Evolutionary conservation across 2,888 invertebrate species (phyloP), one percentile per base, ranked within the genome.

Genomic region (Sericinus montela): DNA sequence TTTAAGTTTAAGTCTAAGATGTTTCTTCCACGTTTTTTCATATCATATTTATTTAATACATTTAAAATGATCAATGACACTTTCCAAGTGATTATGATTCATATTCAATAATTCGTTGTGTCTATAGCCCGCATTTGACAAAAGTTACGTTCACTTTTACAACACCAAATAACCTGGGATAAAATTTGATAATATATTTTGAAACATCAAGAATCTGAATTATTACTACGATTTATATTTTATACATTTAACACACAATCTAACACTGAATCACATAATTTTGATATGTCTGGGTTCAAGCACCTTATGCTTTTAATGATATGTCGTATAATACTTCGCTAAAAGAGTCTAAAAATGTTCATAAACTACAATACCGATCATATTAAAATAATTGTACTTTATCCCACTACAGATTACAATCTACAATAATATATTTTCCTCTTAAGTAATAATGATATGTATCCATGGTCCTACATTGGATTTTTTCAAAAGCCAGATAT

Each of bases 341-440:
- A 77, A 75, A 75, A 72, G 71, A 70, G 60, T 67, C 75, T 81
- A 77, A 82, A 80, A 84, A 79, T 75, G 74, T 75, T 75, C 65
- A 63, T 70, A 72, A 72, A 78, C 82, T 83, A 85, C 75, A 83
- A 85, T 84, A 86, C 69, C 76, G 75, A 81, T 77, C 74, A 80
- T 86, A 87, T 77, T 87, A 86, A 85, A 85, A 86, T 87, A 84
- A 81, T 83, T 80, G 71, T 81, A 81, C 73, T 80, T 80, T 82
- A 84, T 78, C 59, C 62, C 19, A 64, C 81, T 85, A 85, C 75
- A 59, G 71, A 65, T 78, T 75, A 75, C 65, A 70, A 72, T 65
- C 78, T 83, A 82, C 49, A 19, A 40, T 75, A 80, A 82, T 80
- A 77, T 80, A 69, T 76, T 58, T 66, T 65, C 61, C 62, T 61